Base-by-base conservation (phyloP, 2,888 invertebrate genomes). In the Drosophila mulleri region DNA sequence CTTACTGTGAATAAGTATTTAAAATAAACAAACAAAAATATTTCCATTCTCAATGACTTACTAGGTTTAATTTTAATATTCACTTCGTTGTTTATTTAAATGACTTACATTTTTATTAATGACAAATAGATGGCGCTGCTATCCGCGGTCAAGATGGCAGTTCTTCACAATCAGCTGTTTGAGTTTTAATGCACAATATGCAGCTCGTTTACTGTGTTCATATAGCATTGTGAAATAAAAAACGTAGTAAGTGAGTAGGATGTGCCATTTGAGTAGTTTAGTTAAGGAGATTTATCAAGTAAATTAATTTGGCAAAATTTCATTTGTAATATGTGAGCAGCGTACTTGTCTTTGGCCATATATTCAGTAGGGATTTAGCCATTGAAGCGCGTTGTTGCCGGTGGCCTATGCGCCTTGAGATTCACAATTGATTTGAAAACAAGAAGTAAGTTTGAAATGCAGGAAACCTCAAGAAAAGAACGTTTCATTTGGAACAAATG, bases 21-120 rank as follows among this genome's bases (percentile, higher is more conserved):
- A 66, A 67, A 57, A 72, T 71, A 74, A 63, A 50, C 45, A 67
- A 76, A 59, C 60, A 66, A 75, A 75, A 56, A 61, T 53, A 50
- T 70, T 41, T 78, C 29, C 37, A 58, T 59, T 47, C 52, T 57
- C 59, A 58, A 69, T 66, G 77, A 69, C 69, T 69, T 73, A 56
- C 78, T 77, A 29, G 23, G 69, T 69, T 76, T 35, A 20, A 53
- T 45, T 47, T 50, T 44, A 53, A 61, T 56, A 29, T 41, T 23
- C 6, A 23, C 8, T 32, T 53, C 16, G 11, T 42, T 42, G 47
- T 29, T 65, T 32, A 48, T 44, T 23, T 20, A 41, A 37, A 44
- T 44, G 26, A 9, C 14, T 18, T 4, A 35, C 23, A 53, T 11
- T 14, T 54, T 1, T 16, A 29, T 16, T 48, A 14, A 35, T 45